phyloP scores from a whole-genome alignment of 2,888 invertebrate species.

The Xestia rhomboidea region DNA sequence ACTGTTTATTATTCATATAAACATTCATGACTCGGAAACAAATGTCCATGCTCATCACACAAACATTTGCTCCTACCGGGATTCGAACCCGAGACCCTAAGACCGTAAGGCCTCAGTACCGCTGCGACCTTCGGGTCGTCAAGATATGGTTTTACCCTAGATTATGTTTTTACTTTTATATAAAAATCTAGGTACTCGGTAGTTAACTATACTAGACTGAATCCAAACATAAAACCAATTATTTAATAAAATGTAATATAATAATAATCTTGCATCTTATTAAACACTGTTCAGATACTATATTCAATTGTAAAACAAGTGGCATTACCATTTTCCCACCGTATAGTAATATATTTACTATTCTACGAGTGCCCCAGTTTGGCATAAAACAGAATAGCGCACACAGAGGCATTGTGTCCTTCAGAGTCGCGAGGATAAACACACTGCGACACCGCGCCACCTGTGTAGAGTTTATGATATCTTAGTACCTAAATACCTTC shows the following conservation, averaged over 20 bases:
- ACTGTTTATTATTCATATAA: no score
- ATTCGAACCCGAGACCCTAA: no score
- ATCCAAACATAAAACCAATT: background rate
- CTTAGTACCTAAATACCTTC: conserved; percentile 27
- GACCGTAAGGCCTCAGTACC: no score
- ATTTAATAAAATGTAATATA: no score
- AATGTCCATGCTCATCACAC: no score
- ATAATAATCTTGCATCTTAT: no score
- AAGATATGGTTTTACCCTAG: background rate
- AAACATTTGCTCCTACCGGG: no score
- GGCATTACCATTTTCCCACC: background rate
- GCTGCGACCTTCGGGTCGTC: no score
- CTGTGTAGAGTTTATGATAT: conserved; percentile 13
- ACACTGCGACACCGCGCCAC: background rate
- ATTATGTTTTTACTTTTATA: background rate
- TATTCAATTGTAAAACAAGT: background rate
- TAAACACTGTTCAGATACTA: background rate
- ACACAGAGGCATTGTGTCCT: background rate
- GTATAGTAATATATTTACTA: background rate
- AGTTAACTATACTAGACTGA: background rate
- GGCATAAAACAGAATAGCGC: background rate
- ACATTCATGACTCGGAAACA: no score
- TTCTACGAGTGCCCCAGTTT: background rate
- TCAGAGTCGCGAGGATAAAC: background rate
- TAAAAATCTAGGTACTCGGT: background rate